Evolutionary conservation across 2,888 invertebrate genomes (phyloP).

Genomic region (Meganola albula): DNA sequence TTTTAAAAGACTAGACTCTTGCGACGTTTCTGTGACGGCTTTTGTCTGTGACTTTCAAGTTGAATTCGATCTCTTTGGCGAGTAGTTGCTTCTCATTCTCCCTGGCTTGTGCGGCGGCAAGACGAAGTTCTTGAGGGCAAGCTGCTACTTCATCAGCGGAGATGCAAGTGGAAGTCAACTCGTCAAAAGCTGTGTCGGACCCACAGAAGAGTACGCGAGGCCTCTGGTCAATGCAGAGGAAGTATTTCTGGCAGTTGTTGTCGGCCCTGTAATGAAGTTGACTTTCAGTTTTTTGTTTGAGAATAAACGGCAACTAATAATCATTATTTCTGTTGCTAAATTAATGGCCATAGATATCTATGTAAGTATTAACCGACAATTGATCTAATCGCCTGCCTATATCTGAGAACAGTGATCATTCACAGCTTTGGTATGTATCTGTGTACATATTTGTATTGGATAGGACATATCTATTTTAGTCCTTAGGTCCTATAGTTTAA

Average conservation of each 20-base stretch:
- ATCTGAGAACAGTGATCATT: no score
- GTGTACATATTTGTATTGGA: no score
- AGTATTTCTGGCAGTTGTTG: constrained; percentile 86
- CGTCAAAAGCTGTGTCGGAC: constrained; percentile 86
- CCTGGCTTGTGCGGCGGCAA: constrained; percentile 43
- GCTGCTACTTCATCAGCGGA: constrained; percentile 86
- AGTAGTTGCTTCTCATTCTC: constrained; percentile 46
- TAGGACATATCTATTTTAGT: no score
- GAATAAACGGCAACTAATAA: no score
- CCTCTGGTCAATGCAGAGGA: constrained; percentile 84
- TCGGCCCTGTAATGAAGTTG: constrained; percentile 78
- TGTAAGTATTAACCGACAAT: no score
- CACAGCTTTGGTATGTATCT: no score
- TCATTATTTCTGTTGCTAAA: no score
- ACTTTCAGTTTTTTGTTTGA: no score
- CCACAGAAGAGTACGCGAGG: constrained; percentile 88
- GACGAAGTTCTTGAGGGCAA: constrained; percentile 75
- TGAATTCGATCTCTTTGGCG: constrained; percentile 46
- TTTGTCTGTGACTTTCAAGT: constrained; percentile 18
- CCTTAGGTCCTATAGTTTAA: no score
- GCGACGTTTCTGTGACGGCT: constrained; percentile 12
- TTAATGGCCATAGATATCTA: no score
- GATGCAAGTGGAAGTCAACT: constrained; percentile 83
- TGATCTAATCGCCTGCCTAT: no score
- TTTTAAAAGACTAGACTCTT: constrained; percentile 16